A percentile compares a stretch with the other conserved stretches of the same genome.
These are phyloP conservation scores for Ceratoteleas bidentatus DNA, from an alignment of 1,140 invertebrate species.

Conservation along the genomic window DNA sequence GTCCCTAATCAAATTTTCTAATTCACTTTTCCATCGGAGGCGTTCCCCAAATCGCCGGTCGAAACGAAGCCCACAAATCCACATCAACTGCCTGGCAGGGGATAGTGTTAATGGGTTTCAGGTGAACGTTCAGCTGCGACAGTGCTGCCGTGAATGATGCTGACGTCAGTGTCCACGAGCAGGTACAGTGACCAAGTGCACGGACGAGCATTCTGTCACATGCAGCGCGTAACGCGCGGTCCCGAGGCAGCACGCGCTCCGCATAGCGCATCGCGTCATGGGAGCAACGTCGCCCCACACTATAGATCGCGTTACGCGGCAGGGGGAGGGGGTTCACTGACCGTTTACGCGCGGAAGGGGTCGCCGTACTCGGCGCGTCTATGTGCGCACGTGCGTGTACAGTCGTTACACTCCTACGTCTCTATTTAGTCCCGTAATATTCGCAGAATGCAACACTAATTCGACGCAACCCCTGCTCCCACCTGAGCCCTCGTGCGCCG, in stretches of 20 bases:
- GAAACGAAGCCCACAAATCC: no score
- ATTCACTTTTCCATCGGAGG: no score
- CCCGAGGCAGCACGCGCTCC: conserved; percentile 56
- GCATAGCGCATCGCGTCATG: conserved; percentile 55
- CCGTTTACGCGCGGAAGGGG: conserved; percentile 71
- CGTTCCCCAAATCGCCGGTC: no score
- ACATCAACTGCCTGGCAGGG: neutral
- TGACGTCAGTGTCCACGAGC: conserved; percentile 8
- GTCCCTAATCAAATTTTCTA: no score
- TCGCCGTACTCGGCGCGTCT: conserved; percentile 77
- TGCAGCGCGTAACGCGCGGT: conserved; percentile 43
- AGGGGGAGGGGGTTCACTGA: conserved; percentile 67
- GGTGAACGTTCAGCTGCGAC: neutral
- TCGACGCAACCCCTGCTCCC: conserved; percentile 54
- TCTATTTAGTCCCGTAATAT: conserved; percentile 81
- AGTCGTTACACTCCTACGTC: conserved; percentile 79
- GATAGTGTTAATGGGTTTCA: neutral
- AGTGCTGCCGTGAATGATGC: conserved; percentile 19
- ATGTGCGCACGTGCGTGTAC: conserved; percentile 69
- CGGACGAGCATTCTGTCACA: conserved; percentile 48
- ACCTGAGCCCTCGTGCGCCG: conserved; percentile 10
- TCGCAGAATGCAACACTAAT: conserved; percentile 75
- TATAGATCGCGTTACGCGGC: conserved; percentile 47
- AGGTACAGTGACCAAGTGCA: conserved; percentile 61
- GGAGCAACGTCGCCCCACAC: conserved; percentile 34